Conservation (phyloP, 2,797 vertebrate genomes). For the Buceros bicornis region DNA sequence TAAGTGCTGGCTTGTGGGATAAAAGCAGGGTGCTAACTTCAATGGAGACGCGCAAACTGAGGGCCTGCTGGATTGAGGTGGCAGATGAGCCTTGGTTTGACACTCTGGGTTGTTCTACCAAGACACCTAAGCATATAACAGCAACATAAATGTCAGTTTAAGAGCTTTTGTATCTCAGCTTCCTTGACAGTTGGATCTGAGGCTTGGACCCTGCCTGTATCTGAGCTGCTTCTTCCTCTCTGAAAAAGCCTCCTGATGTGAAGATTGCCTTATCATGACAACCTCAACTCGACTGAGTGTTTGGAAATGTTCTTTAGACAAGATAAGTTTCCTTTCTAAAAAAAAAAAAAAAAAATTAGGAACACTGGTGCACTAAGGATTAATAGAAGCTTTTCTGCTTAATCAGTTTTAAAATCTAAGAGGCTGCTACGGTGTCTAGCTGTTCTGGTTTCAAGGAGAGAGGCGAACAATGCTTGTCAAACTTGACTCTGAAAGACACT, state of each 20-base stretch:
- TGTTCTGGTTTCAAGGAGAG: slow-evolving; percentile 27
- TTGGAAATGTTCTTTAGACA: slow-evolving; percentile 30
- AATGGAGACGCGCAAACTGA: not conserved
- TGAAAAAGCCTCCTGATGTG: slow-evolving; percentile 41
- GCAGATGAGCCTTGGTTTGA: not conserved
- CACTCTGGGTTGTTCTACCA: not conserved
- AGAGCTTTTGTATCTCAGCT: not conserved
- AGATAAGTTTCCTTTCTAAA: slow-evolving; percentile 50
- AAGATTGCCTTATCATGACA: slow-evolving; percentile 52
- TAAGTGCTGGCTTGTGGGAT: not conserved
- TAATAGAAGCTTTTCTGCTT: slow-evolving; percentile 36
- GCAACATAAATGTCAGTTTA: not conserved
- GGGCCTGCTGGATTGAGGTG: not conserved
- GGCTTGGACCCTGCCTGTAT: slow-evolving; percentile 38
- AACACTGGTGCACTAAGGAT: slow-evolving; percentile 9
- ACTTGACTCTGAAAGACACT: slow-evolving; percentile 42
- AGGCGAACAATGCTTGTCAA: slow-evolving; percentile 54
- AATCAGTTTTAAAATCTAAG: slow-evolving; percentile 3
- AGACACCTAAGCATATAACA: not conserved
- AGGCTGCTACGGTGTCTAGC: not conserved
- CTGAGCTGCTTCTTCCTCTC: slow-evolving; percentile 59
- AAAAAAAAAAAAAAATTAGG: not conserved
- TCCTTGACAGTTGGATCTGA: slow-evolving; percentile 52
- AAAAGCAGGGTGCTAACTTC: not conserved
- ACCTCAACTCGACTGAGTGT: slow-evolving; percentile 10